These are phyloP conservation scores for Panagrolaimus sp. DNA, from an alignment of 1,140 invertebrate genomes.

Conservation along the genomic window DNA sequence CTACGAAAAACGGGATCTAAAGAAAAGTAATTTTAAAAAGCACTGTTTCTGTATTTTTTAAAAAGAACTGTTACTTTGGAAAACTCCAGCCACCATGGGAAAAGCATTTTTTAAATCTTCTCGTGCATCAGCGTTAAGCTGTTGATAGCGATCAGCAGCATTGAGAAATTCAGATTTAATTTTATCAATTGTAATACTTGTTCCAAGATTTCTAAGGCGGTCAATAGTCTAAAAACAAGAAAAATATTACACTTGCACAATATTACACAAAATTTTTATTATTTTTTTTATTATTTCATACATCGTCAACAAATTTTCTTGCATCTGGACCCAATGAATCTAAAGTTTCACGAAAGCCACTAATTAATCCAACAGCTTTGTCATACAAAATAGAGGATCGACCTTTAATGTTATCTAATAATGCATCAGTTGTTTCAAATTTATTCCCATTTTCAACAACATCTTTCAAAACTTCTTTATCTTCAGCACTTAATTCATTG, in stretches of 20 bases:
- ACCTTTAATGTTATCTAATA: conserved; percentile 31
- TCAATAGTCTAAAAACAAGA: neutral
- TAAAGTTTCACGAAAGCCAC: conserved; percentile 28
- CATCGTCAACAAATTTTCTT: conserved; percentile 38
- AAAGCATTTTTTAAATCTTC: conserved; percentile 9
- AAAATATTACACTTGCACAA: neutral
- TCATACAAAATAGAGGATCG: conserved; percentile 39
- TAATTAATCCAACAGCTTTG: conserved; percentile 36
- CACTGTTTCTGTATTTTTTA: too few relatives aligned
- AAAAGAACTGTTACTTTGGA: neutral
- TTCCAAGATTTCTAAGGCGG: neutral
- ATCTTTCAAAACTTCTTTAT: conserved; percentile 34
- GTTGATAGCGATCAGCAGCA: neutral
- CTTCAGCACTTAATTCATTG: conserved; percentile 33
- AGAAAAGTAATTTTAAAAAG: neutral
- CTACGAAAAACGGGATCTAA: conserved; percentile 3
- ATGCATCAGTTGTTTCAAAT: conserved; percentile 26
- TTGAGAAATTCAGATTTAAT: conserved; percentile 1
- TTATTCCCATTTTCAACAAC: conserved; percentile 30
- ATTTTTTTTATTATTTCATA: conserved; percentile 1
- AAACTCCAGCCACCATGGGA: conserved; percentile 5
- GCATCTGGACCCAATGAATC: conserved; percentile 35
- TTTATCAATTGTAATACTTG: neutral
- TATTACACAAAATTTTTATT: neutral
- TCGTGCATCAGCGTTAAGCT: neutral